Evolutionary conservation across 2,797 vertebrate genomes (phyloP).

Genomic region (Kryptopterus vitreolus): DNA sequence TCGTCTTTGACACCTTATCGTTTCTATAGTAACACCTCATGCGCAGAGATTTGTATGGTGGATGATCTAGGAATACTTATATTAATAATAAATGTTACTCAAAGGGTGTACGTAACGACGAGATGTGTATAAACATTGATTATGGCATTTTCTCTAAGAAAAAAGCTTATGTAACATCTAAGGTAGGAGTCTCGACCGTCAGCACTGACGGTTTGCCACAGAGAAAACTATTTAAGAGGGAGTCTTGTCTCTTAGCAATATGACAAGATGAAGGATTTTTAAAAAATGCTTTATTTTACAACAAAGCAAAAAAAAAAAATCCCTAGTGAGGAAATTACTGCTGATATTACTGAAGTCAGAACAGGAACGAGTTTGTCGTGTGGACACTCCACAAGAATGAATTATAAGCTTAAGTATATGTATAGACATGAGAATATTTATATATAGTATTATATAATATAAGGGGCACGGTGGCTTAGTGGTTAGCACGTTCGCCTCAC

Average conservation of each 20-base stretch:
- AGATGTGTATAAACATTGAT: not conserved
- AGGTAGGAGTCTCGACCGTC: not conserved
- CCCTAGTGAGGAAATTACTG: not conserved
- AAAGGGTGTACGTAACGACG: not conserved
- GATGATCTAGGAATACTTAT: not conserved
- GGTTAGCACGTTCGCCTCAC: too few relatives aligned
- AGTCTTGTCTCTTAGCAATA: not conserved
- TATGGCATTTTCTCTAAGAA: too few relatives aligned
- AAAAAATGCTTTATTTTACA: not conserved
- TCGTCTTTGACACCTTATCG: not conserved
- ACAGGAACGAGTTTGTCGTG: not conserved
- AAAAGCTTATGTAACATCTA: not conserved
- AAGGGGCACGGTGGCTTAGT: too few relatives aligned
- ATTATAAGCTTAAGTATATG: too few relatives aligned
- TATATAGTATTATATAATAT: too few relatives aligned
- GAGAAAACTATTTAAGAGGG: not conserved
- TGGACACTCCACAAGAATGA: not conserved
- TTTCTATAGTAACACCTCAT: constrained; percentile 5
- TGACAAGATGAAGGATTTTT: too few relatives aligned
- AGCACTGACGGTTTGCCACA: not conserved
- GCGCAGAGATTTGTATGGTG: not conserved
- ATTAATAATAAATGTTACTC: not conserved
- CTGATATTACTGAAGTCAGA: not conserved
- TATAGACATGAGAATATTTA: too few relatives aligned
- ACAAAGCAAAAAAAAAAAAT: not conserved